A percentile compares a stretch with the other conserved stretches of the same genome.
Evolutionary conservation across 2,113 vertebrate species (phyloP).

Genomic region (Zootoca vivipara): DNA sequence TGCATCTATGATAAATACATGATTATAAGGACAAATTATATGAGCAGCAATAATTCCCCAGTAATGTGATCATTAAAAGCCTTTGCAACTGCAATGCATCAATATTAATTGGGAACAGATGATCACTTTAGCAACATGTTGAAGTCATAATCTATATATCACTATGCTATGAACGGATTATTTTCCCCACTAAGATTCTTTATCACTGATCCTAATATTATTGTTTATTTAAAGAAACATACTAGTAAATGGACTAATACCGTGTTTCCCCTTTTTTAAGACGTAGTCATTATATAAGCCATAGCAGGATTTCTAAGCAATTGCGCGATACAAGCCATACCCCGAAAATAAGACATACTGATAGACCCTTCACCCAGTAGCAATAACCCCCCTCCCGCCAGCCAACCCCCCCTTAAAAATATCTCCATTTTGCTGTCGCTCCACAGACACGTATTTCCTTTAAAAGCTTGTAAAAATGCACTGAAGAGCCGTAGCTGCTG

Average conservation of each 20-base stretch:
- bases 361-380: no score
- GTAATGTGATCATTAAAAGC: constrained; percentile 89
- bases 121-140: constrained; percentile 82
- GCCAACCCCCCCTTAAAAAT: no score
- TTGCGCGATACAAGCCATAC: no score
- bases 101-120: constrained; percentile 91
- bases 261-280: no score
- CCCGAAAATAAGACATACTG: no score
- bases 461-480: no score
- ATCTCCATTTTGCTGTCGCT: no score
- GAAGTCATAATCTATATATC: constrained; percentile 82
- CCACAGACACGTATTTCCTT: no score
- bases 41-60: constrained; percentile 86
- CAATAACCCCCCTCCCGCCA: no score
- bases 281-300: no score
- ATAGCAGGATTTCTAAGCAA: no score
- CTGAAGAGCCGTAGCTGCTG: no score
- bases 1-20: constrained; percentile 86
- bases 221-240: constrained; percentile 65
- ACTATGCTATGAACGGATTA: constrained; percentile 76
- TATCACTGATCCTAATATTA: constrained; percentile 30
- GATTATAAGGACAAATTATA: constrained; percentile 92
- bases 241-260: neutral
- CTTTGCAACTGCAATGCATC: constrained; percentile 84
- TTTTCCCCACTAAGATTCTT: constrained; percentile 56